Conservation (phyloP, 2,113 vertebrate species). For the Hylia prasina region DNA sequence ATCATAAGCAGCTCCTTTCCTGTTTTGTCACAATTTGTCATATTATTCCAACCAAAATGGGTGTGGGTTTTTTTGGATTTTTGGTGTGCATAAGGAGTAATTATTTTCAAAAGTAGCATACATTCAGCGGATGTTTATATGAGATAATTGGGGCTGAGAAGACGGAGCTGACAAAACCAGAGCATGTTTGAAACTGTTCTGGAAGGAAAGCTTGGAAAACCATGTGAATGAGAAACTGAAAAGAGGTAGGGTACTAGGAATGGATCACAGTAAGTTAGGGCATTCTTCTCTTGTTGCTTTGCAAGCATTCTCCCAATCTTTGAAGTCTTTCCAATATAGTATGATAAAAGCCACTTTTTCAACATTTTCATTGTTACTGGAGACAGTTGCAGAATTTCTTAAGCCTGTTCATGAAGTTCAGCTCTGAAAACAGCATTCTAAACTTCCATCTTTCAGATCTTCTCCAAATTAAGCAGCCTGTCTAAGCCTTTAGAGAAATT, state of each 20-base stretch:
- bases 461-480: neutral
- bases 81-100: neutral
- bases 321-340: neutral
- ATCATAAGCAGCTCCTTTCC: neutral
- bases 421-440: neutral
- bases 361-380: neutral
- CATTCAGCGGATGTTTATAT: neutral
- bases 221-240: neutral
- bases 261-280: neutral
- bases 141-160: neutral
- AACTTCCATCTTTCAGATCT: neutral
- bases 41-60: neutral
- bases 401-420: neutral
- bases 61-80: neutral
- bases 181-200: neutral
- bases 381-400: neutral
- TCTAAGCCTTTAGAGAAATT: slow-evolving; percentile 29
- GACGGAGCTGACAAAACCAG: neutral
- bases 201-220: neutral
- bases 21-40: neutral
- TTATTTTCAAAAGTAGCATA: neutral
- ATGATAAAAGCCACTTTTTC: neutral
- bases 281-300: neutral
- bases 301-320: neutral
- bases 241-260: neutral